Base-by-base conservation (phyloP, 2,797 vertebrate genomes). In the Luscinia megarhynchos region DNA sequence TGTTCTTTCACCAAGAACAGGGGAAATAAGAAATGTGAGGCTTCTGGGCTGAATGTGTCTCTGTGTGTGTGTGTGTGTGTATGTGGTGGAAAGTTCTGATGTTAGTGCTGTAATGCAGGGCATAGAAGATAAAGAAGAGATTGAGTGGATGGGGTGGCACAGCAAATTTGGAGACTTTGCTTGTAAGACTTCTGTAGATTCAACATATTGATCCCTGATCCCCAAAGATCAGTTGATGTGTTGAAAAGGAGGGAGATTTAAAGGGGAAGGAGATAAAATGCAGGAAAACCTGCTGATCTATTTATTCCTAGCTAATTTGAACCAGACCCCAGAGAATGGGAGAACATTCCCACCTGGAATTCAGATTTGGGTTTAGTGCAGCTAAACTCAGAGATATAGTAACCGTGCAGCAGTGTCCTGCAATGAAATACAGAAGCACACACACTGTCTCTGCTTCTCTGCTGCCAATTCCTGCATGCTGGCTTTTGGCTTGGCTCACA, bases 391-490 rank as follows among this genome's bases (percentile, higher is more conserved):
- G 48, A 75, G 80, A 34, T 59, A 5, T 15, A 13, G 54, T 84
- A 54, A 41, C 32, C 5, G 66, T 38, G 46, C 63, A 84, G 83
- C 0, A 1, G 59, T 69, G 51, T 53, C 76, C 53, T 74, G 77
- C 72, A 76, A 1, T 50, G 84, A 46, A 82, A 40, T 21, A 55
- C 87, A 88, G 26, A 77, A 92, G 68, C 48, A 51, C 48, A 36
- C 40, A 2, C 36, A 2, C 43, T 0, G 20, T 66, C 38, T 81
- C 46, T 91, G 91, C 53, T 68, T 46, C 75, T 78, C 67, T 63
- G 24, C 84, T 93, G 87, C 89, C 94, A 87, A 13, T 87, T 86
- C 85, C 90, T 92, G 95, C 82, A 59, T 55, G 95, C 89, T 91
- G 64, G 5, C 74, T 91, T 94, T 70, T 93, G 94, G 93, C 91